Conservation (phyloP, 2,888 invertebrate genomes). For the Lathronympha strigana region DNA sequence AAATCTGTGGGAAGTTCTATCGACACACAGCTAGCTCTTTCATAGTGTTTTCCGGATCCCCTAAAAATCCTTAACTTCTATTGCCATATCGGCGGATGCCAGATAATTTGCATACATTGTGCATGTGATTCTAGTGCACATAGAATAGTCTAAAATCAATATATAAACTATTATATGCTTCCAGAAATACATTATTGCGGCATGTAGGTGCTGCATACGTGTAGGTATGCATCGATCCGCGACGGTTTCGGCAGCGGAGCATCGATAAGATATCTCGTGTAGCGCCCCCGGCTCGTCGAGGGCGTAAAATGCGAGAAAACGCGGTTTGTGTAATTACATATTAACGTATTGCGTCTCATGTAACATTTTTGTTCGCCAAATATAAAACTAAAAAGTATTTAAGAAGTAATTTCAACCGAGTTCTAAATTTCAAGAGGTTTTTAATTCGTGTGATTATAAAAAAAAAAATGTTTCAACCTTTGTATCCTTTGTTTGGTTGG, state of each 20-base stretch:
- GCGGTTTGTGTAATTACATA: slow-evolving; percentile 21
- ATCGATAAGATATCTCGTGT: slow-evolving; percentile 46
- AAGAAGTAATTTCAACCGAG: no score
- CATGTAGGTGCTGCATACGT: slow-evolving; percentile 16
- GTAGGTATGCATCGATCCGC: slow-evolving; percentile 12
- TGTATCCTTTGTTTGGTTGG: no score
- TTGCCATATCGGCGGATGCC: no score
- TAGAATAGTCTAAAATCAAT: neutral
- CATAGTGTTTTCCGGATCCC: no score
- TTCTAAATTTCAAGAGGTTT: no score
- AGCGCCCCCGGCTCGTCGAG: slow-evolving; percentile 53
- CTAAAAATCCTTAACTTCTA: no score
- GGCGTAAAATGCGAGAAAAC: slow-evolving; percentile 50
- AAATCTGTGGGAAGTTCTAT: no score
- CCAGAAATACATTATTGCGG: slow-evolving; percentile 10
- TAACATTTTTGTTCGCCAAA: neutral
- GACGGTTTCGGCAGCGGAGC: slow-evolving; percentile 26
- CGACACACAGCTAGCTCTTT: no score
- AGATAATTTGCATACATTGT: neutral
- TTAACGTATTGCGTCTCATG: neutral
- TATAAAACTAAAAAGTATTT: neutral
- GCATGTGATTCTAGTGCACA: neutral
- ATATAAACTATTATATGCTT: neutral
- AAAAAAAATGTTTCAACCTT: no score
- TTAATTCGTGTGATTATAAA: no score